Base-by-base conservation (phyloP, 1,140 invertebrate genomes). In the Paralvinella palmiformis region DNA sequence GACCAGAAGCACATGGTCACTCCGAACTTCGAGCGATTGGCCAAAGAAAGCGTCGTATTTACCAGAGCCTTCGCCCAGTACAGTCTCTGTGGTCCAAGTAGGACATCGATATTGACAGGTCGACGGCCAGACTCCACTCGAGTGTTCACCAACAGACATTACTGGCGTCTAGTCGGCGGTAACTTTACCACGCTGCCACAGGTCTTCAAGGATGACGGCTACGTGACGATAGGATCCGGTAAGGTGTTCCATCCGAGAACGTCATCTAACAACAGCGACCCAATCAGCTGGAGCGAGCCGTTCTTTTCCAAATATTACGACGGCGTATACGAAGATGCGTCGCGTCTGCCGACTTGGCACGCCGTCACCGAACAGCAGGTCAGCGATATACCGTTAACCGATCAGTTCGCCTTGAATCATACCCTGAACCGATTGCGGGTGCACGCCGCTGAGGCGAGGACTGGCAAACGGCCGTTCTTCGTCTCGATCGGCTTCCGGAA, bases 51-150 rank as follows among this genome's bases (percentile, higher is more conserved):
- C 70, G 77, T 86, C 52, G 66, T 85, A 20, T 91, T 91, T 72
- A 83, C 82, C 7, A 83, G 84, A 53, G 85, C 86, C 37, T 91
- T 83, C 81, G 85, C 84, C 67, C 89, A 88, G 85, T 37, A 84
- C 82, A 52, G 80, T 92, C 22, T 94, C 91, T 74, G 90, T 92
- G 71, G 89, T 91, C 73, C 88, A 91, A 57, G 55, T 20, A n/a
- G 55, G 32, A 31, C 55, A 31, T 57, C 55, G 10, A 7, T 57
- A 17, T 31, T 57, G 15, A 57, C 55, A 15, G 24, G 27, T 6
- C 72, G 84, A 68, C 29, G 61, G 56, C 52, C 61, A 4, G 61
- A 63, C 27, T 56, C 61, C 7, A 53, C 52, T 32, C 35, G 55
- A 41, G 63, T 64, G 3, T 50, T 59, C 31, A 52, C 53, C 32